Evolutionary conservation across 2,888 invertebrate species (phyloP).

Genomic region (Incurvaria masculella): DNA sequence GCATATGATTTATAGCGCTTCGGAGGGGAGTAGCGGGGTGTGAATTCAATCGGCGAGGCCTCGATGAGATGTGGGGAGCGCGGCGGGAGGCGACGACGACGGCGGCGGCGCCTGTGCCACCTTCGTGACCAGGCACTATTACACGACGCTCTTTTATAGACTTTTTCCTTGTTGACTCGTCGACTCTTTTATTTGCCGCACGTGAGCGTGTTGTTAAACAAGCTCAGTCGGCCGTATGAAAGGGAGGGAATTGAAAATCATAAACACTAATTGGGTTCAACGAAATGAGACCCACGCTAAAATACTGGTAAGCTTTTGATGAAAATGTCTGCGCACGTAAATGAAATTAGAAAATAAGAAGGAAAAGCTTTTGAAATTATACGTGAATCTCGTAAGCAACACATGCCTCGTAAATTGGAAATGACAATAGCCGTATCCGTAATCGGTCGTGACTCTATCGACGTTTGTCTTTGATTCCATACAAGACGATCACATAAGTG

Average conservation of each 20-base stretch:
- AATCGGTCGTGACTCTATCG: not conserved
- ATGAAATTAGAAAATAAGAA: no score
- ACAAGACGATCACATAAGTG: not conserved
- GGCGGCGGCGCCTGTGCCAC: constrained; percentile 21
- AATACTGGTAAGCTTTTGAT: no score
- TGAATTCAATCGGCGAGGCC: constrained; percentile 39
- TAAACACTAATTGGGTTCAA: not conserved
- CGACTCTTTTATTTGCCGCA: constrained; percentile 30
- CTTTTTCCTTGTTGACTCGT: constrained; percentile 25
- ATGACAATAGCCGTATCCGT: not conserved
- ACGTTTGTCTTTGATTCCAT: not conserved
- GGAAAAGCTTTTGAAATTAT: no score
- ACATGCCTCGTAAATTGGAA: not conserved
- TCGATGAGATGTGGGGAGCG: constrained; percentile 20
- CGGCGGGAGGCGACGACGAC: constrained; percentile 50
- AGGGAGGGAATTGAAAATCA: not conserved
- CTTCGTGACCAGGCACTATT: constrained; percentile 49
- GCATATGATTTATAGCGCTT: constrained; percentile 55
- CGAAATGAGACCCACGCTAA: no score
- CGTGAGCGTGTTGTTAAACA: constrained; percentile 39
- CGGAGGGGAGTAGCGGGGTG: constrained; percentile 40
- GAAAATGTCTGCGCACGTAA: no score
- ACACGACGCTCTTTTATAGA: constrained; percentile 34
- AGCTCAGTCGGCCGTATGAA: constrained; percentile 22
- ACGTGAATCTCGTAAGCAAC: no score